Percentiles rank a stretch among this genome's conserved stretches.
Conservation (phyloP, 1,140 invertebrate species). For the Trichonephila clavipes region DNA sequence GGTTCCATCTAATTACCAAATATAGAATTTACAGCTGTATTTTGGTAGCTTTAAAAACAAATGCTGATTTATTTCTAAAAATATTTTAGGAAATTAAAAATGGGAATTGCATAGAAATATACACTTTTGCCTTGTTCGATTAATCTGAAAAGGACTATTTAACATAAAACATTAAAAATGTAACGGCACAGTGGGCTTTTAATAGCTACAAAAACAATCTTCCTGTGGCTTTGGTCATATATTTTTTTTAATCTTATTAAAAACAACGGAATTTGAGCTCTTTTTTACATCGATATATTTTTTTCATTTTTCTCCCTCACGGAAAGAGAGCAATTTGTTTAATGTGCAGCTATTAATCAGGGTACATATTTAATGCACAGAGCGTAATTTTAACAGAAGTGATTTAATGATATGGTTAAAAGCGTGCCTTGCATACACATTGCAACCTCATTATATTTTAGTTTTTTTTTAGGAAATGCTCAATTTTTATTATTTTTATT, state of each 20-base stretch:
- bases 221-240: neutral
- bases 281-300: neutral
- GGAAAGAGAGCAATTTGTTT: slow-evolving; percentile 10
- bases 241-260: neutral
- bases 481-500: neutral
- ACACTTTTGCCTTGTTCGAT: too few relatives aligned
- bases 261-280: neutral
- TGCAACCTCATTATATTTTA: neutral
- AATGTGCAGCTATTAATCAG: slow-evolving; percentile 50
- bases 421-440: neutral
- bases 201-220: neutral
- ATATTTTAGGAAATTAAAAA: too few relatives aligned
- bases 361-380: slow-evolving; percentile 50
- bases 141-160: too few relatives aligned
- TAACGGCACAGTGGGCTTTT: too few relatives aligned
- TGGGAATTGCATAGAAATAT: too few relatives aligned
- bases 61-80: too few relatives aligned
- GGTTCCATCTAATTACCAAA: too few relatives aligned
- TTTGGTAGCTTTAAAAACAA: too few relatives aligned
- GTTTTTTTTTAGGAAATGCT: neutral
- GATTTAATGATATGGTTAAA: slow-evolving; percentile 46
- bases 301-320: neutral
- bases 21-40: too few relatives aligned
- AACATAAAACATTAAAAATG: too few relatives aligned
- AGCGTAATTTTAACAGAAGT: slow-evolving; percentile 19